A percentile compares a stretch with the other conserved stretches of the same genome.
Evolutionary conservation across 2,797 vertebrate species (phyloP).

Genomic region (Otolemur crassicaudatus): DNA sequence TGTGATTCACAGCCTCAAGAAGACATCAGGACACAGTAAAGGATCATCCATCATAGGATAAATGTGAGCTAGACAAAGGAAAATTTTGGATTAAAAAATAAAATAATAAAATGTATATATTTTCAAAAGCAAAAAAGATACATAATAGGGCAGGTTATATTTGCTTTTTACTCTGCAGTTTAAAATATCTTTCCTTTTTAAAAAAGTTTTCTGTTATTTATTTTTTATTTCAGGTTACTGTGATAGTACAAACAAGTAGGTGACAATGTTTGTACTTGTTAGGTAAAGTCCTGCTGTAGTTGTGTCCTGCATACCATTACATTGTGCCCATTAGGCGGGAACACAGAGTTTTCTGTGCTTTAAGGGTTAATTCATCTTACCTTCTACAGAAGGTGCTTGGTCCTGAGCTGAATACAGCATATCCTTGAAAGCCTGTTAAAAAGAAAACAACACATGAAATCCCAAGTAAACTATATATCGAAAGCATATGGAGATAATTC

Average conservation of each 20-base stretch:
- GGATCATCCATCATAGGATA: background rate
- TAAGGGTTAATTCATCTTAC: constrained; percentile 87
- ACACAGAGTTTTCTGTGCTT: constrained; percentile 69
- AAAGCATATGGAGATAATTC: constrained; percentile 49
- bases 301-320: no score
- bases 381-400: constrained; percentile 99
- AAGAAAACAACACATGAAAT: constrained; percentile 69
- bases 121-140: constrained; percentile 52
- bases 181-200: constrained; percentile 67
- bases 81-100: constrained; percentile 24
- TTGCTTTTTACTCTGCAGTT: constrained; percentile 63
- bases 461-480: constrained; percentile 42
- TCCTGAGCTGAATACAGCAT: constrained; percentile 99
- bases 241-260: no score
- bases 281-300: no score
- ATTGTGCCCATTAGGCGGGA: no score
- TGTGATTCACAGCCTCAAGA: constrained; percentile 40
- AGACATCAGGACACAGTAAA: background rate
- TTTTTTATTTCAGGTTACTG: no score
- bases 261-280: no score
- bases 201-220: constrained; percentile 77
- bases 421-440: constrained; percentile 96
- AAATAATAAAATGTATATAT: constrained; percentile 21
- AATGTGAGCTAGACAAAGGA: background rate
- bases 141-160: background rate